A percentile compares a stretch with the other conserved stretches of the same genome.
Conservation (phyloP, 2,888 invertebrate species). For the Leistus spinibarbis region DNA sequence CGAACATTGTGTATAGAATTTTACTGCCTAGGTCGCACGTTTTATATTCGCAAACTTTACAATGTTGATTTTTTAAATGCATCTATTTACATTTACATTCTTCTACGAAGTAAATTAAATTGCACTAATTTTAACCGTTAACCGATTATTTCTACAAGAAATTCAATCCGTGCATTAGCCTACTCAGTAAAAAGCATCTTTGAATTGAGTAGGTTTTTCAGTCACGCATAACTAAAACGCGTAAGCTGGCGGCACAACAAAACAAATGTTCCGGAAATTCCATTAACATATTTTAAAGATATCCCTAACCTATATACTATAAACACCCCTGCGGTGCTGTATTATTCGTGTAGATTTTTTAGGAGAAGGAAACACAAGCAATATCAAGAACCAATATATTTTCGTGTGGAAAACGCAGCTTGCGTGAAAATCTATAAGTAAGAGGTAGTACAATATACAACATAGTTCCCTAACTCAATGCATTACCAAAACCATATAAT, state of each 20-base stretch:
- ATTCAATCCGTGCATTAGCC: too few species aligned
- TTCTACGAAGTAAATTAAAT: too few species aligned
- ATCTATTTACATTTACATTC: too few species aligned
- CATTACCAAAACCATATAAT: conserved; percentile 17
- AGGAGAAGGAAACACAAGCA: background rate
- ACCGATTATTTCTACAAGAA: too few species aligned
- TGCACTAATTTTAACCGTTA: too few species aligned
- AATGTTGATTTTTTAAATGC: background rate
- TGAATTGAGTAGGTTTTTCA: background rate
- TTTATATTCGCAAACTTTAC: background rate
- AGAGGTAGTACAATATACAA: conserved; percentile 10
- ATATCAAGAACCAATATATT: background rate
- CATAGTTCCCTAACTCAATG: conserved; percentile 32
- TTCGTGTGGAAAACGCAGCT: background rate
- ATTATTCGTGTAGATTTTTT: background rate
- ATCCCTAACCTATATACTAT: background rate
- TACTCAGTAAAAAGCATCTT: too few species aligned
- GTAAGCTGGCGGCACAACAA: background rate
- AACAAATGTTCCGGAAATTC: background rate
- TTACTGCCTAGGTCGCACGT: background rate
- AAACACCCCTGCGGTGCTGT: background rate
- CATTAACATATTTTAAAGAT: background rate
- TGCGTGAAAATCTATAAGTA: background rate
- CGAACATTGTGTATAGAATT: conserved; percentile 6
- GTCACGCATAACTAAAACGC: background rate